These are phyloP conservation scores for Orcinus orca DNA, from an alignment of 2,113 vertebrate genomes.

Conservation along the genomic window DNA sequence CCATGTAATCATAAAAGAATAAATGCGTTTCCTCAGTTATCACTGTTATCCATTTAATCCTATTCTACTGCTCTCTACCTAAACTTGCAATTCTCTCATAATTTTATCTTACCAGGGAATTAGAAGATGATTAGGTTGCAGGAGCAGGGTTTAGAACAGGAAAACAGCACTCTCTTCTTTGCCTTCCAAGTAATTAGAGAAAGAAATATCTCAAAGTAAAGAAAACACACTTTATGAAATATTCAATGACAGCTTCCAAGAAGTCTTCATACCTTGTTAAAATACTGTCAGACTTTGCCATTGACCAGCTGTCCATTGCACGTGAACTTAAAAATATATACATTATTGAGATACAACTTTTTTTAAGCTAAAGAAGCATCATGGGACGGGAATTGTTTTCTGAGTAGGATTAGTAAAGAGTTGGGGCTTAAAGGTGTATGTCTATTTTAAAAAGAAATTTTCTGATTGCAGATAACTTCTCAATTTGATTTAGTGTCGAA, in stretches of 20 bases:
- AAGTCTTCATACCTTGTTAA: not conserved
- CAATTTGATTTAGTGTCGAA: slow-evolving; percentile 91
- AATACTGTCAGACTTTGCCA: slow-evolving; percentile 50
- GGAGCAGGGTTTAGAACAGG: not conserved
- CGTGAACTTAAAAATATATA: slow-evolving; percentile 69
- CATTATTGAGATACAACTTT: slow-evolving; percentile 33
- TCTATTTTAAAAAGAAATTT: slow-evolving; percentile 86
- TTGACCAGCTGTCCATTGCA: slow-evolving; percentile 39
- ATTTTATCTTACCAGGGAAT: slow-evolving; percentile 36
- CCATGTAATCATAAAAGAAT: not conserved
- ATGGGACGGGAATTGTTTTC: slow-evolving; percentile 75
- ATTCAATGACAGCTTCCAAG: not conserved
- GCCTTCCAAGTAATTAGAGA: not conserved
- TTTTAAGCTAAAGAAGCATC: not conserved
- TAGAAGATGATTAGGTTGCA: not conserved
- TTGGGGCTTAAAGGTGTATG: slow-evolving; percentile 83
- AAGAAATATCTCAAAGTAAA: not conserved
- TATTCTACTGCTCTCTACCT: slow-evolving; percentile 52
- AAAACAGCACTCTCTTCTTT: not conserved
- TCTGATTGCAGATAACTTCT: slow-evolving; percentile 90
- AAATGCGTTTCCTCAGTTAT: slow-evolving; percentile 19
- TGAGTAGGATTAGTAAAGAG: slow-evolving; percentile 74
- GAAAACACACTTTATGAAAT: slow-evolving; percentile 2
- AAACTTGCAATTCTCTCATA: slow-evolving; percentile 37
- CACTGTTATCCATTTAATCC: slow-evolving; percentile 42